A percentile compares a stretch with the other conserved stretches of the same genome.
These are phyloP conservation scores for Acleris laterana DNA, from an alignment of 2,888 invertebrate species.

Conservation along the genomic window DNA sequence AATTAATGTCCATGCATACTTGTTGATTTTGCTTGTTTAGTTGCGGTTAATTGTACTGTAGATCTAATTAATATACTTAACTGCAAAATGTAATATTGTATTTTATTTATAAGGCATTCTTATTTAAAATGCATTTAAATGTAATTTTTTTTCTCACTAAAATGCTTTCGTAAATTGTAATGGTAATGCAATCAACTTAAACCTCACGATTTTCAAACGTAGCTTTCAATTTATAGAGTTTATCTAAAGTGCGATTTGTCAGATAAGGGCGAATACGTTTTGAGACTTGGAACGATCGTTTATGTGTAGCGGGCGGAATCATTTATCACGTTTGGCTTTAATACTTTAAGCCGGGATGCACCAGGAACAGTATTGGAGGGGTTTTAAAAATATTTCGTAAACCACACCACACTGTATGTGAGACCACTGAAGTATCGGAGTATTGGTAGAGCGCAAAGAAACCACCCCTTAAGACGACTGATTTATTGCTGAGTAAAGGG, in stretches of 20 bases:
- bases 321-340: conserved; percentile 45
- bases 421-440: no score
- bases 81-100: no score
- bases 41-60: no score
- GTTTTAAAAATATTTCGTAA: not conserved
- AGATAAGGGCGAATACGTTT: conserved; percentile 19
- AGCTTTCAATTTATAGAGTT: conserved; percentile 23
- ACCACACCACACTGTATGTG: no score
- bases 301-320: conserved; percentile 34
- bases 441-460: no score
- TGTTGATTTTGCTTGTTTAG: no score
- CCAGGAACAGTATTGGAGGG: not conserved
- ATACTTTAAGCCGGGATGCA: conserved; percentile 13
- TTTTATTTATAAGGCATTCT: no score
- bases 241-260: conserved; percentile 31
- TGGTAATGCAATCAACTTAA: not conserved
- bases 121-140: no score
- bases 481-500: no score
- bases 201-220: not conserved
- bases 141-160: not conserved
- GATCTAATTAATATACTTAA: no score
- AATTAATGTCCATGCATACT: not conserved
- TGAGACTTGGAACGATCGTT: conserved; percentile 21
- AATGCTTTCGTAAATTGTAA: not conserved
- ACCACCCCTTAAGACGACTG: no score